Base-by-base conservation (phyloP, 2,888 invertebrate genomes). In the Tenthredo livida region DNA sequence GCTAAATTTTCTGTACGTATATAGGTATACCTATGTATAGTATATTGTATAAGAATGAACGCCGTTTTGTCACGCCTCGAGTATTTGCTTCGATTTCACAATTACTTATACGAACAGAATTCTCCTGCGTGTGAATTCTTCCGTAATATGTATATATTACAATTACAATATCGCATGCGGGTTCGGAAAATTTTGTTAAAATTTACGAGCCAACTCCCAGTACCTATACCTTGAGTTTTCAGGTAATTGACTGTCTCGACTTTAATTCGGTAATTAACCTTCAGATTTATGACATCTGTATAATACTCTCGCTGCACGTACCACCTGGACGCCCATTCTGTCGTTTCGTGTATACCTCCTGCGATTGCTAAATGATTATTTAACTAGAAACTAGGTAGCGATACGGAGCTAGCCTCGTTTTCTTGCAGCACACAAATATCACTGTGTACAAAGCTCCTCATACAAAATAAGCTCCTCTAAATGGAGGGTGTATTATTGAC, bases 231-330 rank as follows among this genome's bases (percentile, higher is more conserved):
- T 58, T 58, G 61, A 80, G 37, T 80, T 80, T 80, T 61, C 80
- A 80, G 40, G 61, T 61, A 80, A 80, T 61, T 61, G 61, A 80
- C 61, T 80, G 80, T 80, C 80, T 12, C 80, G 58, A 80, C 21
- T 80, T 80, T 61, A 80, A 80, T 61, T 80, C 80, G 80, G 80
- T 61, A 80, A 80, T 80, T 80, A 80, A 80, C 58, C 12, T 50
- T 21, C 37, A 80, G 80, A 80, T 80, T 80, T 80, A 80, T 80
- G 47, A 21, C 50, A n/a, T 58, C 10, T 77, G 77, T 77, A 77
- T 77, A 77, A 58, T 78, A 78, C 78, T 61, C 17, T 17, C 10
- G 61, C 40, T 33, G n/a, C 54, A 78, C 54, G 78, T 72, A 72
- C 9, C 80, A 80, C 80, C 80, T 80, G 80, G 37, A 61, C 80